Evolutionary conservation across 2,888 invertebrate species (phyloP).

Genomic region (Prosapia bicincta): DNA sequence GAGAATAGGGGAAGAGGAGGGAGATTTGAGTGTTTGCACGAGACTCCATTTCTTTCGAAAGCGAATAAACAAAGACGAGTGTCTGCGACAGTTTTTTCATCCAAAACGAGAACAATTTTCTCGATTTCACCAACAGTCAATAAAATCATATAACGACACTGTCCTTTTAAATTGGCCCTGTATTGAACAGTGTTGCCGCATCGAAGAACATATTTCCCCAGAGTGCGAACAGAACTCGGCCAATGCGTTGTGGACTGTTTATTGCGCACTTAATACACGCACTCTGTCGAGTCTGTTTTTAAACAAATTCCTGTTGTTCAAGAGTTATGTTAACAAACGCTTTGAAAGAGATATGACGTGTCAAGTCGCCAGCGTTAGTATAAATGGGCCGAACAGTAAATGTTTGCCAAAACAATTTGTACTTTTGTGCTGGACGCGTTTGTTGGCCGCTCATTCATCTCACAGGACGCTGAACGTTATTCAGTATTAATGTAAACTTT

Average conservation of each 20-base stretch:
- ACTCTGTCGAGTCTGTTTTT: not conserved
- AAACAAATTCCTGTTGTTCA: not conserved
- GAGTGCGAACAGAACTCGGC: no score
- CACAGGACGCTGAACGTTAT: not conserved
- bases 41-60: no score
- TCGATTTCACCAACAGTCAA: no score
- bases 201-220: no score
- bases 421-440: not conserved
- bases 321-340: not conserved
- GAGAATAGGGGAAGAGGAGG: no score
- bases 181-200: no score
- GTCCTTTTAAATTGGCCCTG: no score
- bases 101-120: no score
- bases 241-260: not conserved
- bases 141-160: no score
- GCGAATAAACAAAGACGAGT: no score
- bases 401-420: constrained; percentile 2
- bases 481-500: not conserved
- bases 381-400: not conserved
- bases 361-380: not conserved
- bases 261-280: not conserved
- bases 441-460: not conserved
- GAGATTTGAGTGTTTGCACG: no score
- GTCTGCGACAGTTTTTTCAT: no score
- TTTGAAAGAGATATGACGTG: not conserved